These are phyloP conservation scores for Terrapene triunguis DNA, from an alignment of 2,113 vertebrate genomes.

Conservation along the genomic window DNA sequence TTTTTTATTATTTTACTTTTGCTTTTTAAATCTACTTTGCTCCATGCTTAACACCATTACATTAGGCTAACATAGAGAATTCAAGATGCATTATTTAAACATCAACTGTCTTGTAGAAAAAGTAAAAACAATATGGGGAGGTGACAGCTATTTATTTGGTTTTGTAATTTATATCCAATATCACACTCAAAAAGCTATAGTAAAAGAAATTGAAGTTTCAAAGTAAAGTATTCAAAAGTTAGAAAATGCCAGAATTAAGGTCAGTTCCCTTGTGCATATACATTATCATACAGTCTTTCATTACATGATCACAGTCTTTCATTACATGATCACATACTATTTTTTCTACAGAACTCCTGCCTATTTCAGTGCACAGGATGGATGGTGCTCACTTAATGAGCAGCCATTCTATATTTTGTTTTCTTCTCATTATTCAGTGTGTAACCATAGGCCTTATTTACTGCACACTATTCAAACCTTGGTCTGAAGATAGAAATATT, in stretches of 20 bases:
- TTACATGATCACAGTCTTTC: background rate
- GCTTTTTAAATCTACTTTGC: conserved; percentile 60
- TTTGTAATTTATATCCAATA: background rate
- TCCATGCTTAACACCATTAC: conserved; percentile 36
- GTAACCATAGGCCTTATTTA: no score
- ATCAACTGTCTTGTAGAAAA: background rate
- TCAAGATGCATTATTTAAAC: background rate
- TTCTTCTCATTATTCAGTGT: no score
- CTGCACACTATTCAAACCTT: no score
- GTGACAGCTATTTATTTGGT: background rate
- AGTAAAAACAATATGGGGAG: background rate
- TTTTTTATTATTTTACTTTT: conserved; percentile 63
- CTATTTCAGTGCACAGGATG: background rate
- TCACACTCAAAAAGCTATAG: no score
- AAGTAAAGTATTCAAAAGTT: background rate
- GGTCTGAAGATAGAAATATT: no score
- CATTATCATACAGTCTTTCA: background rate
- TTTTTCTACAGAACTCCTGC: background rate
- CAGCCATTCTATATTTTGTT: background rate
- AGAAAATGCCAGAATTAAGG: background rate
- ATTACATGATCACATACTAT: background rate
- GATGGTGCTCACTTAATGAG: background rate
- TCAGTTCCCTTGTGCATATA: background rate
- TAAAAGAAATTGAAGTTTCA: background rate
- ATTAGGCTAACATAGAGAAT: conserved; percentile 38